These are phyloP conservation scores for Harmothoe impar DNA, from an alignment of 2,888 invertebrate species.

Conservation along the genomic window DNA sequence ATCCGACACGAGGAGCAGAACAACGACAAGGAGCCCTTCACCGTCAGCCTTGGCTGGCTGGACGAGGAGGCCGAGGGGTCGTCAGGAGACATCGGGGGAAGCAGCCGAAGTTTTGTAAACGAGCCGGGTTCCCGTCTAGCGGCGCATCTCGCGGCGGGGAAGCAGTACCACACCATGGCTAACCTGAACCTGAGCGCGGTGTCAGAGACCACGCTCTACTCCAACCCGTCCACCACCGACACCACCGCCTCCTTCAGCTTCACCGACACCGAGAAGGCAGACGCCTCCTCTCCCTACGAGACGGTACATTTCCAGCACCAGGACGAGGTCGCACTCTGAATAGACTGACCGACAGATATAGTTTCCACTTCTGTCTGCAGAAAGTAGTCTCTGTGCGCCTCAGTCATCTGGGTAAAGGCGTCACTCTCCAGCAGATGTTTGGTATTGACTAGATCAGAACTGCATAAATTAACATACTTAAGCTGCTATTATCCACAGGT, in stretches of 20 bases:
- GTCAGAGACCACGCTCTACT: constrained; percentile 49
- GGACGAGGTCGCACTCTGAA: constrained; percentile 47
- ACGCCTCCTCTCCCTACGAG: neutral
- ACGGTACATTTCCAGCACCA: constrained; percentile 58
- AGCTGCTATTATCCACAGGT: too few species aligned
- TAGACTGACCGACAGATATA: too few species aligned
- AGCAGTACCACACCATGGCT: constrained; percentile 20
- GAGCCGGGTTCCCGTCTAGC: neutral
- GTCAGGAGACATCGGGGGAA: too few species aligned
- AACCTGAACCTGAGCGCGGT: neutral
- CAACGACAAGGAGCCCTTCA: neutral
- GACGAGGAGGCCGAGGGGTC: neutral
- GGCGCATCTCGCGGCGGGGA: neutral
- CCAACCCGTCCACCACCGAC: constrained; percentile 19
- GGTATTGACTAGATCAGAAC: too few species aligned
- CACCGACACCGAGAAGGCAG: neutral
- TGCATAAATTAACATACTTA: too few species aligned
- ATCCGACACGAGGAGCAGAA: neutral
- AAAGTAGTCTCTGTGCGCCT: too few species aligned
- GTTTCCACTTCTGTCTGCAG: too few species aligned
- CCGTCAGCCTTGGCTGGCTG: neutral
- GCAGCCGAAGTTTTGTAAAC: neutral
- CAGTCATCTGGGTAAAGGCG: too few species aligned
- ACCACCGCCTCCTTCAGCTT: constrained; percentile 25
- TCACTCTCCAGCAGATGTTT: too few species aligned